Base-by-base conservation (phyloP, 2,797 vertebrate genomes). In the Micrastur ruficollis region DNA sequence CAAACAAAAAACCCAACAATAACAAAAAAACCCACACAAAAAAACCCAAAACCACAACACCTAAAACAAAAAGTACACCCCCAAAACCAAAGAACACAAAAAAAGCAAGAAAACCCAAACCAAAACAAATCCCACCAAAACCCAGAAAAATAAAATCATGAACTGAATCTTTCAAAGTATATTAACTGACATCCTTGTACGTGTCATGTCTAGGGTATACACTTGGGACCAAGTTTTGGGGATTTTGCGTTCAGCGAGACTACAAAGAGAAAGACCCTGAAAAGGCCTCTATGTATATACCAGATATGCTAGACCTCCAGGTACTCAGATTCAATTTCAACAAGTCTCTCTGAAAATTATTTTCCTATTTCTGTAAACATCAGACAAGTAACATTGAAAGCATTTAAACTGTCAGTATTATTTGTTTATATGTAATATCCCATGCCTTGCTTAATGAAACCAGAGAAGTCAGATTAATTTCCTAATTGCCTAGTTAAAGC, bases 401-500 rank as follows among this genome's bases (percentile, higher is more conserved):
- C 11, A 70, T 65, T 94, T 65, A 61, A 86, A 68, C 42, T 73
- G 66, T 58, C 81, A 73, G 63, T 82, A 26, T 12, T 55, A 42
- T 38, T 79, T n/a, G 47, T 40, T 58, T 73, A 42, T 7, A 52
- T 14, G 9, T 20, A 79, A 11, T 38, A 70, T 58, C 31, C 50
- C 42, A 53, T 46, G 83, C 22, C 25, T 67, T 46, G 11, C 12
- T 52, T 85, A 89, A 96, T 42, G 8, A 90, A 95, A 91, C 23
- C 67, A 95, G 81, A 53, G 62, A 89, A 82, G 36, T 40, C 47
- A 62, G 38, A 84, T 59, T 89, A 70, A 86, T 66, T 81, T n/a
- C 19, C 8, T 89, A 25, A 80, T 80, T 85, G 83, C 61, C n/a
- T 46, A 56, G 38, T 56, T 85, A 70, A 63, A 93, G 83, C 14